These are phyloP conservation scores for Aramus guarauna DNA, from an alignment of 2,113 vertebrate species.

Conservation along the genomic window DNA sequence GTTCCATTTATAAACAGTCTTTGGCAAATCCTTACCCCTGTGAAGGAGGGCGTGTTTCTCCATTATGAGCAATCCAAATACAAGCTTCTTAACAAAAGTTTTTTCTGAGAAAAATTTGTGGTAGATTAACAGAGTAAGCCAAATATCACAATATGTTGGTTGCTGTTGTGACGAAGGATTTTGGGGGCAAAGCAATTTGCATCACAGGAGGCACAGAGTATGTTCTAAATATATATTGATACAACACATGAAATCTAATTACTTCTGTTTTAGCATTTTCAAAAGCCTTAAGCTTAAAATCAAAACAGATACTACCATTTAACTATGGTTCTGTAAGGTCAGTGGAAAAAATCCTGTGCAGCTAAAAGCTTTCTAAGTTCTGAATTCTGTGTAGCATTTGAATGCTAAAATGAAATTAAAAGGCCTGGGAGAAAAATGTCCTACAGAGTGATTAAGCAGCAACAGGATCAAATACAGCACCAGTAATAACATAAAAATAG, in stretches of 20 bases:
- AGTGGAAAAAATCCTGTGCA: background rate
- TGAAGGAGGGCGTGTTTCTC: background rate
- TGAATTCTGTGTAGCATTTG: background rate
- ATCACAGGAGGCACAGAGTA: background rate
- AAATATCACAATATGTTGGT: background rate
- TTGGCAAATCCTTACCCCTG: background rate
- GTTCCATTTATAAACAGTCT: background rate
- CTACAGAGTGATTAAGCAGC: background rate
- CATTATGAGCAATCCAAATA: background rate
- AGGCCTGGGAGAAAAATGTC: background rate
- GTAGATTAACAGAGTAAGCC: background rate
- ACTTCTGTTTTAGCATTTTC: background rate
- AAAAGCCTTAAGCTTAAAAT: background rate
- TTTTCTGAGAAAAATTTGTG: background rate
- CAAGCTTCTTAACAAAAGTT: background rate
- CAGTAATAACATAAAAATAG: background rate
- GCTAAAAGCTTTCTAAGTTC: background rate
- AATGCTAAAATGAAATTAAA: background rate
- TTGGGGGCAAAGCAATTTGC: background rate
- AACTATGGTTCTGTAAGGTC: background rate
- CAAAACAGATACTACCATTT: background rate
- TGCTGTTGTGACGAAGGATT: background rate
- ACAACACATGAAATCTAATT: background rate
- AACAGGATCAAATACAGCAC: background rate
- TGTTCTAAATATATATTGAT: background rate